Evolutionary conservation across 2,113 vertebrate genomes (phyloP).

Genomic region (Columba livia): DNA sequence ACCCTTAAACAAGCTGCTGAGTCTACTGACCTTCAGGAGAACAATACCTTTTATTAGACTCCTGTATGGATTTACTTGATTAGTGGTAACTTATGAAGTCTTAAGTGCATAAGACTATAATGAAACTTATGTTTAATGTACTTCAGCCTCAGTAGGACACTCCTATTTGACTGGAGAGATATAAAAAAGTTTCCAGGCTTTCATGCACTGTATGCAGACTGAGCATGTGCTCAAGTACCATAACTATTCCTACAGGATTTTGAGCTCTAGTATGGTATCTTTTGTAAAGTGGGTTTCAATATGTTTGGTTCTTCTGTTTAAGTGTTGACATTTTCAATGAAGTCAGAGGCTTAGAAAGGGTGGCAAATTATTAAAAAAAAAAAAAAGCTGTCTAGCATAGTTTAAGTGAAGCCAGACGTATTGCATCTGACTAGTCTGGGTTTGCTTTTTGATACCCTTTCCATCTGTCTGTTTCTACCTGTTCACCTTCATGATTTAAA

Average conservation of each 20-base stretch:
- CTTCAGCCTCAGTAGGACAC: background rate
- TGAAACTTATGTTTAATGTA: background rate
- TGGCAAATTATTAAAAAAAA: background rate
- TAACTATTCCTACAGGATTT: background rate
- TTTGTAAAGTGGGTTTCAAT: background rate
- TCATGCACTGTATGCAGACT: background rate
- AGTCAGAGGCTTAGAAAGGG: background rate
- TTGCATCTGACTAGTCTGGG: background rate
- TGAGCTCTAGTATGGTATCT: background rate
- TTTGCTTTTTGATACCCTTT: background rate
- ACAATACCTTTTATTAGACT: background rate
- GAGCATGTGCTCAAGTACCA: background rate
- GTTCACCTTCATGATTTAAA: constrained; percentile 20
- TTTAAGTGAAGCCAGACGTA: background rate
- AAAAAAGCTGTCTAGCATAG: background rate
- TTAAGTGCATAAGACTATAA: background rate
- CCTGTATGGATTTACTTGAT: background rate
- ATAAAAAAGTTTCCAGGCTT: background rate
- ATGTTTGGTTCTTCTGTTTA: background rate
- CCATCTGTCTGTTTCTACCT: background rate
- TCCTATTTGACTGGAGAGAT: background rate
- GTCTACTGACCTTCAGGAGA: background rate
- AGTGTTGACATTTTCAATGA: background rate
- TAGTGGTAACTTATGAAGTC: background rate
- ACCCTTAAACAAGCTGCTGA: background rate